Evolutionary conservation across 2,797 vertebrate species (phyloP).

Genomic region (Gambusia yucatana): DNA sequence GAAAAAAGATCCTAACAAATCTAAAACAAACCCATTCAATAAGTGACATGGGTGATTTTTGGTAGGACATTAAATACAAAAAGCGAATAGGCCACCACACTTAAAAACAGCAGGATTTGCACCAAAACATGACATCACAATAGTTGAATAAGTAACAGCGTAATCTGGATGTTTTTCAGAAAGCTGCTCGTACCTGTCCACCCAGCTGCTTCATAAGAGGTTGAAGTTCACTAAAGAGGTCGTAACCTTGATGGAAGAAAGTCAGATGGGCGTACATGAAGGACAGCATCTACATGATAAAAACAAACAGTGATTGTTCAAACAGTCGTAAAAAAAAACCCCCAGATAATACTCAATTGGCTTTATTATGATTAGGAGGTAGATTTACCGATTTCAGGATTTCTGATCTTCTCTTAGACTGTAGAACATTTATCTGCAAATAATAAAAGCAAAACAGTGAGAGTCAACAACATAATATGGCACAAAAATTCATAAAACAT

Average conservation of each 20-base stretch:
- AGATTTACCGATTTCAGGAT: constrained; percentile 94
- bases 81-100: not conserved
- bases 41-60: not conserved
- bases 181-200: constrained; percentile 84
- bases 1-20: not conserved
- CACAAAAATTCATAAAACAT: not conserved
- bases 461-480: not conserved
- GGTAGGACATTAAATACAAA: not conserved
- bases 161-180: not conserved
- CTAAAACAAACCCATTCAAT: not conserved
- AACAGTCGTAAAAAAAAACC: not conserved
- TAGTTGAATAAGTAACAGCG: not conserved
- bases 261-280: constrained; percentile 98
- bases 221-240: constrained; percentile 94
- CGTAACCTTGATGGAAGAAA: constrained; percentile 99
- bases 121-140: not conserved
- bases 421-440: constrained; percentile 94
- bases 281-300: constrained; percentile 89
- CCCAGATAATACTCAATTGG: not conserved
- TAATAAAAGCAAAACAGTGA: constrained; percentile 1
- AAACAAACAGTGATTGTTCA: not conserved
- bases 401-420: constrained; percentile 97
- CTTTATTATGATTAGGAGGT: not conserved
- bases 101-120: not conserved
- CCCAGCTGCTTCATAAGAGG: constrained; percentile 97